Evolutionary conservation across 2,113 vertebrate genomes (phyloP), one percentile per base, ranked within the genome.

Genomic region (Sarotherodon lohbergeri): DNA sequence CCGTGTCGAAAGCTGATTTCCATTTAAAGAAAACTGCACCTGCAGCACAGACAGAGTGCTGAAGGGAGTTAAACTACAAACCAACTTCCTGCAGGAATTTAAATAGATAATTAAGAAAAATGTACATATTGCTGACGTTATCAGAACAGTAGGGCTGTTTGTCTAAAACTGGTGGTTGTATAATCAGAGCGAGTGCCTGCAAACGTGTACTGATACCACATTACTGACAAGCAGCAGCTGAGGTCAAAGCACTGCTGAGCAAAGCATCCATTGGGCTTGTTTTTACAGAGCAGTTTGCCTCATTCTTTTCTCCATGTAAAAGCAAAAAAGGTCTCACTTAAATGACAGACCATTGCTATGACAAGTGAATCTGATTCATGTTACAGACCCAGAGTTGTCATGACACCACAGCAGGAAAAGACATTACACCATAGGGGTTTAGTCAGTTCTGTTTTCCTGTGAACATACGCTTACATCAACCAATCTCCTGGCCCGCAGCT

Each of bases 11-110:
- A 82, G 84, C 86, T 57, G 78, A 88, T 94, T 93, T 93, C 85
- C 88, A 88, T 91, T 91, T 91, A 89, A 88, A 88, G 79, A 89
- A 93, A 93, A 80, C 11, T 54, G 88, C 82, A 54, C 81, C 59
- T 59, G 90, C 29, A 13, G 48, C 27, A 54, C 54, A 2, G 9
- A 22, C 50, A 59, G 29, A 1, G 22, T 81, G n/a, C 7, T 34
- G 22, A 71, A 76, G 39, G 17, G 8, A 54, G 24, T 22, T 3
- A 50, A 39, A 48, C 34, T 50, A 32, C 29, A 4, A 82, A 80
- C 24, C 57, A 10, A 48, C 36, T 46, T 59, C 13, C n/a, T 32
- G 27, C 27, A 78, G 73, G 16, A 32, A 78, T 32, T 78, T 78
- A 32, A 78, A 78, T 32, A 78, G 73, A 78, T 78, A 78, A 50